Percentiles rank a stretch among this genome's conserved stretches.
These are phyloP conservation scores for Peromyscus nudipes DNA, from an alignment of 2,797 vertebrate species.

Conservation along the genomic window DNA sequence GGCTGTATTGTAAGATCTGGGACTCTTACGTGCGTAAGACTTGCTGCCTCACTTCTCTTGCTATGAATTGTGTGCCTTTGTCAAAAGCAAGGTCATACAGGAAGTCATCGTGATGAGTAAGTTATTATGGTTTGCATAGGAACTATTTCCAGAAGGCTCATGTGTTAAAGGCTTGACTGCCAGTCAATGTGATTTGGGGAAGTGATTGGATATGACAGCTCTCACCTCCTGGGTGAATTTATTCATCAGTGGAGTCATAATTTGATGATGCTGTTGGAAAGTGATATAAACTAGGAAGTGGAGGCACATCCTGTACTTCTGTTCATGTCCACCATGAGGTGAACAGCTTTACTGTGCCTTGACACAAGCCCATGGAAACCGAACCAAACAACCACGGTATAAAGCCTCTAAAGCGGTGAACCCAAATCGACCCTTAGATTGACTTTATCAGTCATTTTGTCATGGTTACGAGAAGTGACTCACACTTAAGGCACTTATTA, in stretches of 20 bases:
- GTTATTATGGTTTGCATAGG: not conserved
- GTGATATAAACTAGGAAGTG: not conserved
- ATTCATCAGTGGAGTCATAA: not conserved
- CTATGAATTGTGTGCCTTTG: not conserved
- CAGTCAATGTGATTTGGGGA: not conserved
- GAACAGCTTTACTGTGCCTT: not conserved
- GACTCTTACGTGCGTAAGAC: not conserved
- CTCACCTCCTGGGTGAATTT: not conserved
- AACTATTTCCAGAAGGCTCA: not conserved
- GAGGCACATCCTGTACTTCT: not conserved
- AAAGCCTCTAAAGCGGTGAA: not conserved
- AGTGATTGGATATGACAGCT: not conserved
- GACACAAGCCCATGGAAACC: not conserved
- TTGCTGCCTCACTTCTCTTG: not conserved
- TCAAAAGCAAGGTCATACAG: not conserved
- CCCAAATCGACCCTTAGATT: not conserved
- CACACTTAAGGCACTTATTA: not conserved
- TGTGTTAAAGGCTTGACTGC: not conserved
- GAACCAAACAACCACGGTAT: not conserved
- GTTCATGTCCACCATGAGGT: not conserved
- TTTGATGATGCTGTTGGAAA: not conserved
- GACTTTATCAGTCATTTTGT: not conserved
- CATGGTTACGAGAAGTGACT: not conserved
- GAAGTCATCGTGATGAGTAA: not conserved
- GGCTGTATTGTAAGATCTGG: not conserved